Evolutionary conservation across 2,888 invertebrate genomes (phyloP), one percentile per base, ranked within the genome.

Genomic region (Nymphalis c-album): DNA sequence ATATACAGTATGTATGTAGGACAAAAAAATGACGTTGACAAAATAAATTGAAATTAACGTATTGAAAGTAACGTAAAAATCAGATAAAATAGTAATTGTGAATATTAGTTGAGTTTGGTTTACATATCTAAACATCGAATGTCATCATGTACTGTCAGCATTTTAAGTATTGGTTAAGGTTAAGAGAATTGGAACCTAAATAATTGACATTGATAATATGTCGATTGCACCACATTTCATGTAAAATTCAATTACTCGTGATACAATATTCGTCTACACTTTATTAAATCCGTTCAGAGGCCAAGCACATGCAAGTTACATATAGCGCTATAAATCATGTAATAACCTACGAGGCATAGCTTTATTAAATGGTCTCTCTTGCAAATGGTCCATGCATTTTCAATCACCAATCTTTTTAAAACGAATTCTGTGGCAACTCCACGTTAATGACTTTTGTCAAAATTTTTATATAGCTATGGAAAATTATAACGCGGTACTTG

Each of bases 311-410:
- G 76, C 57, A 57, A 76, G 72, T 75, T 85, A 81, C 80, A 81
- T 84, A 84, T 82, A 78, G 78, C 76, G 73, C 78, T 80, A 84
- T 85, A 87, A 85, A 86, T 85, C 84, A 85, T 80, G 82, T 77
- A 78, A 81, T 83, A 82, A 80, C 83, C 26, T 78, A 82, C 78
- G 76, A 77, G 75, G 78, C 78, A 73, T 71, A 75, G 77, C 78
- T 83, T 85, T 87, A 87, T 86, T 87, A 87, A 87, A 86, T 80
- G 77, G 80, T 76, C 84, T 75, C 73, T 73, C 74, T 73, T 74
- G 78, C 83, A 82, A 81, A 81, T 70, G 74, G 71, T 71, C 73
- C 67, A 74, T 75, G 75, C 73, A 74, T 75, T 73, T 74, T 74
- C 72, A 71, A 73, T 74, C 69, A 70, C 69, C 67, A 68, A 68